These are phyloP conservation scores for Poecilia picta DNA, from an alignment of 2,797 vertebrate species.

Conservation along the genomic window DNA sequence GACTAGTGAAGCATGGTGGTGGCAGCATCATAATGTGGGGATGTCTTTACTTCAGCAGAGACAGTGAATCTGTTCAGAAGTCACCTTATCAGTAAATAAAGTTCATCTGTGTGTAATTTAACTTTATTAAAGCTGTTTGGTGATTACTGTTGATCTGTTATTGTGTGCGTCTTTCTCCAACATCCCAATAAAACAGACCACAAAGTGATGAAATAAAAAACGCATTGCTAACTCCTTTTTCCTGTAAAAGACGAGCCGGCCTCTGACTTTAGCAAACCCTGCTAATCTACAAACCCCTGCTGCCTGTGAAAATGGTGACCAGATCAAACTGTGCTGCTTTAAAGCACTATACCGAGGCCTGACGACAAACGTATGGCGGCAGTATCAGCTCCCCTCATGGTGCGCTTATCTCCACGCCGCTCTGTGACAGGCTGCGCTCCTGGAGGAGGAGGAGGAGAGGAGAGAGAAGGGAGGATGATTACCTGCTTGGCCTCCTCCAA, in stretches of 20 bases:
- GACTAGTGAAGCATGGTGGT: background rate
- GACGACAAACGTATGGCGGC: slow-evolving; percentile 34
- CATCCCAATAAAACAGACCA: background rate
- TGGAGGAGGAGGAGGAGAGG: slow-evolving; percentile 35
- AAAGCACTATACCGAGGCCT: slow-evolving; percentile 30
- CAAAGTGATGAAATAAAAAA: background rate
- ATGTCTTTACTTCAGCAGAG: background rate
- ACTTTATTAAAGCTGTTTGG: background rate
- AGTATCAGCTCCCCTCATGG: slow-evolving; percentile 38
- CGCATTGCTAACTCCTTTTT: background rate
- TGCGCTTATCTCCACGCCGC: slow-evolving; percentile 56
- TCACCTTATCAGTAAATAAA: background rate
- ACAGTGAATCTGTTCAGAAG: background rate
- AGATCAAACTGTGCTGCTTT: slow-evolving; percentile 43
- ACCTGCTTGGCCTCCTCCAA: slow-evolving; percentile 90
- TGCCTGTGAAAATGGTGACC: slow-evolving; percentile 22
- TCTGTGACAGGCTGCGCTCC: slow-evolving; percentile 50
- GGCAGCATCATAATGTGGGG: slow-evolving; percentile 4
- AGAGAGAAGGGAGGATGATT: slow-evolving; percentile 35
- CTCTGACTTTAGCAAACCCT: background rate
- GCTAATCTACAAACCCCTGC: slow-evolving; percentile 6
- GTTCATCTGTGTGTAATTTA: background rate
- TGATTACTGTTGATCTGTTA: background rate
- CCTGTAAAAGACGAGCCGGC: background rate
- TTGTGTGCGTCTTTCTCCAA: background rate